Conservation (phyloP, 2,797 vertebrate species). For the Columba guinea region DNA sequence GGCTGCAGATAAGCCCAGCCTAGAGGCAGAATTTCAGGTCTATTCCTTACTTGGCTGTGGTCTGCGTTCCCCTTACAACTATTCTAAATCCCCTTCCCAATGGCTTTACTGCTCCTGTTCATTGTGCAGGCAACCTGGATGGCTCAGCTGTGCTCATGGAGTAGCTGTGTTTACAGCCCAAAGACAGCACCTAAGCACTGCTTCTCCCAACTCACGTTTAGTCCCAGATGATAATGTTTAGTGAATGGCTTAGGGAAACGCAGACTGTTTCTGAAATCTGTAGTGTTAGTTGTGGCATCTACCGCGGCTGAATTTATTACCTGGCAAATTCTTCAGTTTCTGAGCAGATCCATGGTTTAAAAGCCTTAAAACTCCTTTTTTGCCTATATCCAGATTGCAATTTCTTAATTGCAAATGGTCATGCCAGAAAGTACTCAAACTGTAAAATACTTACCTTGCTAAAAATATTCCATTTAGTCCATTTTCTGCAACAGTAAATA, state of each 20-base stretch:
- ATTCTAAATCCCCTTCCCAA: not conserved
- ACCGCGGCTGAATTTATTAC: not conserved
- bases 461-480: slow-evolving; percentile 8
- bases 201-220: not conserved
- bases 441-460: slow-evolving; percentile 21
- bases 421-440: not conserved
- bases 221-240: not conserved
- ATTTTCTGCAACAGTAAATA: slow-evolving; percentile 21
- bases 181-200: not conserved
- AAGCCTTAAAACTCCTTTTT: not conserved
- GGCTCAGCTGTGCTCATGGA: not conserved
- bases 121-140: not conserved
- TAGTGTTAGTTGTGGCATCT: not conserved
- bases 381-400: not conserved
- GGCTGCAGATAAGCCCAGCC: not conserved
- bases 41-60: not conserved
- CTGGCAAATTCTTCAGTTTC: not conserved
- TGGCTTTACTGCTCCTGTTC: not conserved
- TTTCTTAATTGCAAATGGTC: slow-evolving; percentile 11
- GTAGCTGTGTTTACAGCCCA: not conserved
- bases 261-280: not conserved
- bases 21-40: not conserved
- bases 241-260: not conserved
- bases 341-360: not conserved
- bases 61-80: not conserved